Conservation (phyloP, 1,140 invertebrate species). For the Akabosia matsudoensis region DNA sequence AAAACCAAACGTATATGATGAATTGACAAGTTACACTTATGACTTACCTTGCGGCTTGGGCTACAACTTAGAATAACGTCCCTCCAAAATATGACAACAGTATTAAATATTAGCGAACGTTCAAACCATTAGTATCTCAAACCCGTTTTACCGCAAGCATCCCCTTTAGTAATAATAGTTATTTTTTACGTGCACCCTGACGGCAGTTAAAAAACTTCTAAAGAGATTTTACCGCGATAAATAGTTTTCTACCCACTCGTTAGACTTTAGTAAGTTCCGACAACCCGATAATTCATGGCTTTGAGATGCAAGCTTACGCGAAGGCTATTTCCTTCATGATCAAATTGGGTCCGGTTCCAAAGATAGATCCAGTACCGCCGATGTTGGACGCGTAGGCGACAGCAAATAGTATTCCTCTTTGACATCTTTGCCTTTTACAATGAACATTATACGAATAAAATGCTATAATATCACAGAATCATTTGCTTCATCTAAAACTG, state of each 20-base stretch:
- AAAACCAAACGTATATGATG: too few relatives aligned
- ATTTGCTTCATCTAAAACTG: slow-evolving; percentile 2
- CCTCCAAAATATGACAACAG: neutral
- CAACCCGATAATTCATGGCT: neutral
- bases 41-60: too few relatives aligned
- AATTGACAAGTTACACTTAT: too few relatives aligned
- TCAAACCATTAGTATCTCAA: too few relatives aligned
- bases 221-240: too few relatives aligned
- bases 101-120: too few relatives aligned
- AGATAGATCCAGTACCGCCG: slow-evolving; percentile 80
- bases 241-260: too few relatives aligned
- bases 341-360: slow-evolving; percentile 84
- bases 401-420: slow-evolving; percentile 57
- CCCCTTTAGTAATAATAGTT: too few relatives aligned
- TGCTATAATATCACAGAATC: slow-evolving; percentile 21
- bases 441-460: slow-evolving; percentile 20
- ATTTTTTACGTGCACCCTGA: too few relatives aligned
- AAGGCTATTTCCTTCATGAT: slow-evolving; percentile 75
- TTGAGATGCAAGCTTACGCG: slow-evolving; percentile 53
- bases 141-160: too few relatives aligned
- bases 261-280: neutral
- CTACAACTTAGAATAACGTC: neutral
- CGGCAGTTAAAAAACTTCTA: too few relatives aligned
- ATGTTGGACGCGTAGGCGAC: slow-evolving; percentile 73
- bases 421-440: neutral